Percentiles rank a stretch among this genome's conserved stretches.
Evolutionary conservation across 2,113 vertebrate genomes (phyloP).

Genomic region (Sciurus niger): DNA sequence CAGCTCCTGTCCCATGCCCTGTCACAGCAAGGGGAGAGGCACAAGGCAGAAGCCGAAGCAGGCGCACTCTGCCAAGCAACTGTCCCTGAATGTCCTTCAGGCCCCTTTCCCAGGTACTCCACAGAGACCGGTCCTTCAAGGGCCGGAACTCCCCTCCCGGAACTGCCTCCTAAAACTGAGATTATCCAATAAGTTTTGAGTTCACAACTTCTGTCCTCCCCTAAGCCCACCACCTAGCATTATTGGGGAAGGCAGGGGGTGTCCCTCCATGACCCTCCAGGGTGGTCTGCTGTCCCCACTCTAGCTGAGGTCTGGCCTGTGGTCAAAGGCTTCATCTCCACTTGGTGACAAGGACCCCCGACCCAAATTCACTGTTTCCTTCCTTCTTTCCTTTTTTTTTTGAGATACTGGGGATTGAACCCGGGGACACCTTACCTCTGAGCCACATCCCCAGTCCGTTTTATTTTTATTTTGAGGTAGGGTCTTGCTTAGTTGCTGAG

Average conservation of each 20-base stretch:
- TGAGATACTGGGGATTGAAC: too few relatives aligned
- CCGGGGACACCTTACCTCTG: too few relatives aligned
- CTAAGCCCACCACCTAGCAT: not conserved
- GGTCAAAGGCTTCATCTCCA: not conserved
- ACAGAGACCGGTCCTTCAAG: not conserved
- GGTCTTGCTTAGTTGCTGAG: too few relatives aligned
- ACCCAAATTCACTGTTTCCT: not conserved
- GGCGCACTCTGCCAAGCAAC: not conserved
- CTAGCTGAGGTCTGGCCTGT: not conserved
- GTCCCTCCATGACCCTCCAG: not conserved
- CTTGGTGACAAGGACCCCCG: too few relatives aligned
- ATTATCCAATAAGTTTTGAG: not conserved
- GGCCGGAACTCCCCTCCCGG: not conserved
- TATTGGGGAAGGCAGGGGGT: not conserved
- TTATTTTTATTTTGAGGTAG: too few relatives aligned
- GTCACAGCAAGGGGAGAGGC: not conserved
- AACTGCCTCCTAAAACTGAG: too few relatives aligned
- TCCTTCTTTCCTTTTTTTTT: not conserved
- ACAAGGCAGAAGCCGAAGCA: not conserved
- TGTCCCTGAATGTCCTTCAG: not conserved
- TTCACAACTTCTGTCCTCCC: too few relatives aligned
- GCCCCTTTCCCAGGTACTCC: not conserved
- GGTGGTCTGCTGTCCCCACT: not conserved
- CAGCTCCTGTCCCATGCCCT: not conserved
- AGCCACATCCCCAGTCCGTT: too few relatives aligned